Evolutionary conservation across 2,113 vertebrate species (phyloP).

Genomic region (Tichodroma muraria): DNA sequence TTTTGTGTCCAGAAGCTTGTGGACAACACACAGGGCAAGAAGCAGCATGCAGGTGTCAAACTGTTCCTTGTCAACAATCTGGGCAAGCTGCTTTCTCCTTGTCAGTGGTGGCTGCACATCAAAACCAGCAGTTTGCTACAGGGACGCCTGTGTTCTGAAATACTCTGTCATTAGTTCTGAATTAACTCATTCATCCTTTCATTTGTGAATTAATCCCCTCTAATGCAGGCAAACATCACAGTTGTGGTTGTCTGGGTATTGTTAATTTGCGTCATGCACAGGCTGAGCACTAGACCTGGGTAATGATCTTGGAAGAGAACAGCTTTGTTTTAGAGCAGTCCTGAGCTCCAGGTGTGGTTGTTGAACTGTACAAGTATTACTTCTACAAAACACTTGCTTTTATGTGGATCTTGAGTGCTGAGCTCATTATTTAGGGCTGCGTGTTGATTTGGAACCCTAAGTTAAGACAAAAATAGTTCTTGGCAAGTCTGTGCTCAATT

Average conservation of each 20-base stretch:
- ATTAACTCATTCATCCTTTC: constrained; percentile 19
- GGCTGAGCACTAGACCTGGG: not conserved
- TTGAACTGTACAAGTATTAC: not conserved
- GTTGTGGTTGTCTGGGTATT: not conserved
- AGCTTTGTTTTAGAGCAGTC: not conserved
- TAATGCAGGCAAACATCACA: not conserved
- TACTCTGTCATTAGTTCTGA: constrained; percentile 16
- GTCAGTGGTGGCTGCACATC: not conserved
- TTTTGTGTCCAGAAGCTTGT: not conserved
- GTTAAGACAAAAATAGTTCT: not conserved
- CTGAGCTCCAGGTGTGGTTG: not conserved
- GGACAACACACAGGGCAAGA: not conserved
- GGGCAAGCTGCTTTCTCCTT: not conserved
- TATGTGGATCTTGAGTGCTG: not conserved
- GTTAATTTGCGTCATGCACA: not conserved
- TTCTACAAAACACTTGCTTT: not conserved
- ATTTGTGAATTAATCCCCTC: constrained; percentile 35
- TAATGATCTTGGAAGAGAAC: not conserved
- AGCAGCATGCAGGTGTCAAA: not conserved
- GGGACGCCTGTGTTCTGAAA: not conserved
- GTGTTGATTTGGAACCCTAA: not conserved
- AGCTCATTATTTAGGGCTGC: not conserved
- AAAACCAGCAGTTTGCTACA: not conserved
- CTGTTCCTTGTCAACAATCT: not conserved
- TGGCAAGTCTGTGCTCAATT: not conserved